Percentiles rank a stretch among this genome's conserved stretches.
phyloP scores from a whole-genome alignment of 2,888 invertebrate species.

The Pseudococcus jackbeardsleyi region DNA sequence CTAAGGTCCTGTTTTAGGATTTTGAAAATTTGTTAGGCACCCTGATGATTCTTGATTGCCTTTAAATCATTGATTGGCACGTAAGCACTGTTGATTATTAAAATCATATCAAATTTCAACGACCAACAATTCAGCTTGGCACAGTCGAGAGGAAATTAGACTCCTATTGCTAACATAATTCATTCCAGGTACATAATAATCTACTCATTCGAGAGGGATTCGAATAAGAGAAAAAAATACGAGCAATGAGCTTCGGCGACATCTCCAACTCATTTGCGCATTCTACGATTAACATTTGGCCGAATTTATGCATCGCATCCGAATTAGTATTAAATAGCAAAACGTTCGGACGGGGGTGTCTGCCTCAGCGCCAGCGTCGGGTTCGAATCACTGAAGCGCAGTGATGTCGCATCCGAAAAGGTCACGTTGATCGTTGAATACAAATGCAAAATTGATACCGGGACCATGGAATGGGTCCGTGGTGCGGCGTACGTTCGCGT shows the following conservation, averaged over 20 bases:
- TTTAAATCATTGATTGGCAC: too few relatives aligned
- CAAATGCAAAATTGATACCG: constrained; percentile 46
- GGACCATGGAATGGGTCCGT: background rate
- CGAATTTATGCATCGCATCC: constrained; percentile 47
- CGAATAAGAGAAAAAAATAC: too few relatives aligned
- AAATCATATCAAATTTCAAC: too few relatives aligned
- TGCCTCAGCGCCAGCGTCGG: background rate
- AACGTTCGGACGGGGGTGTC: background rate
- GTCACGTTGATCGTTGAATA: constrained; percentile 55
- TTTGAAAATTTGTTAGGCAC: too few relatives aligned
- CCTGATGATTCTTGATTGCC: too few relatives aligned
- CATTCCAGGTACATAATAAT: too few relatives aligned
- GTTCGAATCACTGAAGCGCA: background rate
- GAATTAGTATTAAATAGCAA: constrained; percentile 17
- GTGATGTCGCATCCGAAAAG: constrained; percentile 33
- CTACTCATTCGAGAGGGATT: too few relatives aligned
- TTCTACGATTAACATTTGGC: constrained; percentile 38
- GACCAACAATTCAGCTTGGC: too few relatives aligned
- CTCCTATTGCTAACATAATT: too few relatives aligned
- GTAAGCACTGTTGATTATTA: too few relatives aligned
- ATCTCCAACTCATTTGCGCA: background rate
- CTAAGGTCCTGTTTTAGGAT: too few relatives aligned
- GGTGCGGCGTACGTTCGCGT: background rate
- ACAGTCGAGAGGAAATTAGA: too few relatives aligned
- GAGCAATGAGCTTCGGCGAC: background rate